Base-by-base conservation (phyloP, 2,888 invertebrate genomes). In the Phalangium opilio region DNA sequence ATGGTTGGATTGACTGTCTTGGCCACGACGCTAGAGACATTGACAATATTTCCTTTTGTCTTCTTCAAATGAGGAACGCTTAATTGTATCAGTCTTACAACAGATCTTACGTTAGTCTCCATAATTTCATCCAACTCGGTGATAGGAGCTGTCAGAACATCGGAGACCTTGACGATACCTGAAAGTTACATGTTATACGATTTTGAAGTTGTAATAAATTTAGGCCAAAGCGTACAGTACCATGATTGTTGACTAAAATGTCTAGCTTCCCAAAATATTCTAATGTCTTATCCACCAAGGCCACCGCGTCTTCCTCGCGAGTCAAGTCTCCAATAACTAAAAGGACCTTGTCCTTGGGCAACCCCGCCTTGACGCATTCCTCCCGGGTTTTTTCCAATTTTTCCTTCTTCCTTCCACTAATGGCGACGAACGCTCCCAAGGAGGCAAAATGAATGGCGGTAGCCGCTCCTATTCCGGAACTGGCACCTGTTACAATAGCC, bases 21-120 rank as follows among this genome's bases (percentile, higher is more conserved):
- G 3, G 95, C 95, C 61, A 82, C 84, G 0, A 95, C 87, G 64
- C 91, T 91, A 2, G 93, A 95, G 0, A 96, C 83, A 64, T 95
- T 96, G 0, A 96, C 90, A 58, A 93, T 81, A 56, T 79, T 84
- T n/a, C 90, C 90, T 67, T 66, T 79, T 1, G 64, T 63, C 48
- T 63, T 75, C 2, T 85, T 70, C 17, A 95, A 71, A 67, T 90
- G 78, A 0, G 93, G 91, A 0, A 84, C 81, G 3, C 89, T 83
- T 43, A 90, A 64, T 78, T 81, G 83, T 0, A 87, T 90, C 53
- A 93, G 64, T 50, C 69, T 65, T 50, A 65, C 69, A 2, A 70
- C 58, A 2, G 69, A 61, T 47, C 69, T 77, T 0, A 90, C 80
- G 66, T 96, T 96, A 2, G 82, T 77, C 60, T 85, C 83, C 77